Conservation (phyloP, 2,113 vertebrate genomes). For the Sphyrna mokarran region DNA sequence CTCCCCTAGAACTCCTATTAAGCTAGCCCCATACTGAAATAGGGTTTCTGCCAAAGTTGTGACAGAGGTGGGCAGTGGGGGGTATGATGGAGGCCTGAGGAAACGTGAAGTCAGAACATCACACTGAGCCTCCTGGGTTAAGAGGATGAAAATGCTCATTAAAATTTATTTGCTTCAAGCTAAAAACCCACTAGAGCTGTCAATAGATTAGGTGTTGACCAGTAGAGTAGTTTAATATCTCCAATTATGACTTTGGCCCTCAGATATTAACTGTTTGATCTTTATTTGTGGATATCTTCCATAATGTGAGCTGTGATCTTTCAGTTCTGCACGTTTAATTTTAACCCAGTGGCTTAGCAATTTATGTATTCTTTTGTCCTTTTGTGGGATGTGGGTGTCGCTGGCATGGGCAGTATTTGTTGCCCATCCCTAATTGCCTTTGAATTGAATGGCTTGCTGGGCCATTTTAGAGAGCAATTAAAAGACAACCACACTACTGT, state of each 20-base stretch:
- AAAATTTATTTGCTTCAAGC: background rate
- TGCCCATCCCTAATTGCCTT: too few species aligned
- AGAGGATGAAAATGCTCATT: background rate
- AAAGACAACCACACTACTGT: too few species aligned
- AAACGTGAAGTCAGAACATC: background rate
- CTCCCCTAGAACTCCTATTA: background rate
- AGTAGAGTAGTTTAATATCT: background rate
- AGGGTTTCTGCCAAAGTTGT: background rate
- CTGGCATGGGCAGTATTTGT: too few species aligned
- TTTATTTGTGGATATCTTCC: background rate
- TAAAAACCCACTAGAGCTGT: background rate
- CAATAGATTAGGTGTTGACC: background rate
- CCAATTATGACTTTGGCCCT: background rate
- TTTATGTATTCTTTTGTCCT: too few species aligned
- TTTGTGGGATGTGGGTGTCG: too few species aligned
- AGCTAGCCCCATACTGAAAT: background rate
- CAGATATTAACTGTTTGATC: background rate
- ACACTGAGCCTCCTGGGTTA: background rate
- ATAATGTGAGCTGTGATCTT: background rate
- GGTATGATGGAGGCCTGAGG: too few species aligned
- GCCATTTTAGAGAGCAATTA: background rate
- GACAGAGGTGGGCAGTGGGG: background rate
- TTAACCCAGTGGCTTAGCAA: background rate
- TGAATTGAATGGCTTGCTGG: background rate
- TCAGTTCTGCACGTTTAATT: background rate